Percentiles rank a stretch among this genome's conserved stretches.
Conservation (phyloP, 2,888 invertebrate species). For the Cryptus viduatorius region DNA sequence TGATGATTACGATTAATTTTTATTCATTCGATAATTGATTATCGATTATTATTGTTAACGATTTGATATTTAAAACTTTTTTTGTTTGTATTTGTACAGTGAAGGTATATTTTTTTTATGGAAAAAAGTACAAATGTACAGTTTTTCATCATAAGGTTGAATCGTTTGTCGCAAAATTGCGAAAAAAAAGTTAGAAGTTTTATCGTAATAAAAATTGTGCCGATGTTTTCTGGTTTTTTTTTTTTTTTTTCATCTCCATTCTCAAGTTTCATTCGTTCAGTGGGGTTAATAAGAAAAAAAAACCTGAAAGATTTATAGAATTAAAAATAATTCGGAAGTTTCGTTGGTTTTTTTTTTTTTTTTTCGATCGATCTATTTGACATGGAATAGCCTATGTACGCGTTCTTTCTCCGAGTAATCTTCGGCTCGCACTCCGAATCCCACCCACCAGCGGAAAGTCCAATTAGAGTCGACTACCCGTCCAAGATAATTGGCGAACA, state of each 20-base stretch:
- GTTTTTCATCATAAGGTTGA: no score
- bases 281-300: no score
- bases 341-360: background rate
- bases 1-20: no score
- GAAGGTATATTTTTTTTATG: no score
- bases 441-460: conserved; percentile 81
- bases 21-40: no score
- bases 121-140: no score
- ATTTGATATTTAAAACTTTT: no score
- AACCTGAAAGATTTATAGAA: background rate
- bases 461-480: conserved; percentile 82
- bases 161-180: background rate
- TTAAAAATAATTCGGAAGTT: background rate
- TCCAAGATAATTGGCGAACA: conserved; percentile 82
- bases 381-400: conserved; percentile 30
- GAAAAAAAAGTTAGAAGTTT: background rate
- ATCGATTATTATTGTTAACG: no score
- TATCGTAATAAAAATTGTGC: background rate
- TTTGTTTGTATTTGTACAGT: no score
- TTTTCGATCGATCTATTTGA: background rate
- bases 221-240: background rate
- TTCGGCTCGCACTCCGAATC: conserved; percentile 73
- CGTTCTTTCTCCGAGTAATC: conserved; percentile 41
- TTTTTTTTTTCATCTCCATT: background rate
- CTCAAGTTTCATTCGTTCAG: no score